Conservation (phyloP, 2,888 invertebrate genomes). For the Gastracanthus pulcherrimus region DNA sequence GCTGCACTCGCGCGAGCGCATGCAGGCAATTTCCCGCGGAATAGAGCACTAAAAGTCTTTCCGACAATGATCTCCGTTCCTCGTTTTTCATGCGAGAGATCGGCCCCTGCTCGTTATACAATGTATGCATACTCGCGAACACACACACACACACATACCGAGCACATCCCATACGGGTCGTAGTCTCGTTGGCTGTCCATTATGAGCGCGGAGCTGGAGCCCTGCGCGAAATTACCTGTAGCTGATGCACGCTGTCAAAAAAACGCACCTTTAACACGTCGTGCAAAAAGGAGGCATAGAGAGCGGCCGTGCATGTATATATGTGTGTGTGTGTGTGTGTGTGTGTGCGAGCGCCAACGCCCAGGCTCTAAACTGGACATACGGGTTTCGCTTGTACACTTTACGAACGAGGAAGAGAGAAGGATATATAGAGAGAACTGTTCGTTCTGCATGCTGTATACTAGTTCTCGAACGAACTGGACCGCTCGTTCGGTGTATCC, state of each 20-base stretch:
- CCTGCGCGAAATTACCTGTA: slow-evolving; percentile 35
- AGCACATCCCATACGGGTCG: too few species aligned
- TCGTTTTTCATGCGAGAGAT: slow-evolving; percentile 13
- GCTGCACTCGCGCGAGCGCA: not conserved
- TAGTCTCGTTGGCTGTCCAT: slow-evolving; percentile 11
- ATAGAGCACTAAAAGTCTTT: not conserved
- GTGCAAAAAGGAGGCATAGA: slow-evolving; percentile 33
- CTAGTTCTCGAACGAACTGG: not conserved
- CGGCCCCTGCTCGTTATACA: not conserved
- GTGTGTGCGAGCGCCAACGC: slow-evolving; percentile 59
- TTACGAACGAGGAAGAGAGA: slow-evolving; percentile 4
- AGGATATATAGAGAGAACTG: not conserved
- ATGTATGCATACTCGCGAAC: not conserved
- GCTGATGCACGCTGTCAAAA: slow-evolving; percentile 50
- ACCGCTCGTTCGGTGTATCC: not conserved
- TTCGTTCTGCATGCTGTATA: not conserved
- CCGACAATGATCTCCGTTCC: not conserved
- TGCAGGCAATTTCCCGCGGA: not conserved
- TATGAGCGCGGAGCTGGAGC: slow-evolving; percentile 24
- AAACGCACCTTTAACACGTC: slow-evolving; percentile 61
- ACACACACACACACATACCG: not conserved
- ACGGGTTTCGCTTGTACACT: slow-evolving; percentile 61
- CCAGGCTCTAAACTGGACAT: slow-evolving; percentile 63
- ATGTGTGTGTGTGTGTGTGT: not conserved
- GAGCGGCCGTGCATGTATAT: not conserved